Base-by-base conservation (phyloP, 2,888 invertebrate species). In the Mythimna ferrago region DNA sequence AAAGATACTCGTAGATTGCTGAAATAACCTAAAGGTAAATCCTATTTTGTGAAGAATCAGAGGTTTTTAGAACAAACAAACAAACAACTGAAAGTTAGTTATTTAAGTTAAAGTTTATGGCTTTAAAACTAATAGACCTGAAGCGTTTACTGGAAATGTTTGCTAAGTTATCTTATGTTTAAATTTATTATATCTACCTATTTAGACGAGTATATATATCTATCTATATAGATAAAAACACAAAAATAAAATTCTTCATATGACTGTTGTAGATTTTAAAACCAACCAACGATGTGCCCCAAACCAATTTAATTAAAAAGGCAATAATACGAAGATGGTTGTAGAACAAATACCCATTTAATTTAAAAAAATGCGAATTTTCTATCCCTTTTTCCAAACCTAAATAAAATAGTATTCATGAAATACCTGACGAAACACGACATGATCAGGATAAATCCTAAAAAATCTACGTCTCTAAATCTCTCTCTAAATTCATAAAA, bases 21-120 rank as follows among this genome's bases (percentile, higher is more conserved):
- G n/a, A 60, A 38, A 41, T 60, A 38, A 38, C n/a, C 38, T 2
- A 1, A n/a, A 21, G 26, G 19, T 56, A 19, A 56, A 21, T 38
- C 6, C 19, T 35, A 16, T 44, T 74, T 21, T 19, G 64, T 32
- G 19, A 41, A 56, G 6, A 26, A 11, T 44, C 19, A 10, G 44
- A 66, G 44, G 32, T 10, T 48, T 7, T 7, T 26, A 44, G 4
- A 16, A 11, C 16, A 21, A n/a, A 51, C 16, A 21, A n/a, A 51
- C 11, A 67, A 65, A 67, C 16, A 60, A 32, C 35, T n/a, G 41
- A 54, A 63, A 63, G 11, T 38, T 38, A 11, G 60, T 38, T 48
- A 16, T 48, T 48, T 48, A 9, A 19, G 26, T 38, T 48, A 14
- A 35, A 32, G 38, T 76, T 67, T 35, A 38, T 11, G 48, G 60